A percentile compares a stretch with the other conserved stretches of the same genome.
phyloP scores from a whole-genome alignment of 1,140 invertebrate genomes.

The Cyphomyrmex costatus region DNA sequence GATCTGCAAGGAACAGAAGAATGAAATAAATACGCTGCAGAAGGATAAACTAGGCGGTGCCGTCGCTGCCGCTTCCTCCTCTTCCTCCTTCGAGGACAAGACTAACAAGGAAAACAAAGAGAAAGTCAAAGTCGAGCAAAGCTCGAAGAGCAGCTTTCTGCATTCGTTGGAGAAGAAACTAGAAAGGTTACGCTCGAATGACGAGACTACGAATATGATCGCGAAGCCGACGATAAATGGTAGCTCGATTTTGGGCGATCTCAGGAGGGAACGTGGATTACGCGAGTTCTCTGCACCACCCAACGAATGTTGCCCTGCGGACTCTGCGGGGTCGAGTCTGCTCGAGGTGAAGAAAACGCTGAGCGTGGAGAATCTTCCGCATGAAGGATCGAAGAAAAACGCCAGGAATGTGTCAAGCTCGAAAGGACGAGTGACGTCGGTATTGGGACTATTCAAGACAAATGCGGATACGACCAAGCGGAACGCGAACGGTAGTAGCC shows the following conservation, averaged over 20 bases:
- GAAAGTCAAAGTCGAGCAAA: constrained; percentile 58
- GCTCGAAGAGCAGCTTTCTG: constrained; percentile 81
- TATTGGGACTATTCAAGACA: constrained; percentile 90
- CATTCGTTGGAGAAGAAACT: constrained; percentile 86
- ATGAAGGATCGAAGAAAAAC: constrained; percentile 76
- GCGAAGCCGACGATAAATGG: constrained; percentile 49
- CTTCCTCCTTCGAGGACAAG: constrained; percentile 64
- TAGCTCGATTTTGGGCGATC: constrained; percentile 78
- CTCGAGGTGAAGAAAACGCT: constrained; percentile 86
- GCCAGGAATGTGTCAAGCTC: constrained; percentile 74
- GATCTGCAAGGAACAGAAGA: constrained; percentile 81
- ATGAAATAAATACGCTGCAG: constrained; percentile 80
- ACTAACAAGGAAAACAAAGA: constrained; percentile 63
- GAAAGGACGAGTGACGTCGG: constrained; percentile 89
- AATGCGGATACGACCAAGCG: constrained; percentile 87
- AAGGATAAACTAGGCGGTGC: constrained; percentile 67
- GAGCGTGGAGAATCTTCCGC: constrained; percentile 90
- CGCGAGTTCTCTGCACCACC: constrained; percentile 90
- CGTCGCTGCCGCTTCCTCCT: not conserved
- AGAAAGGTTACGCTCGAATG: constrained; percentile 83
- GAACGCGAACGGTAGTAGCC: constrained; percentile 44
- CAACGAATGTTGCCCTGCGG: constrained; percentile 79
- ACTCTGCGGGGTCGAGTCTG: constrained; percentile 81
- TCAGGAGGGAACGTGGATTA: constrained; percentile 74
- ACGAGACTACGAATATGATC: constrained; percentile 62